These are phyloP conservation scores for Corythornis cristatus DNA, from an alignment of 2,113 vertebrate genomes.

Conservation along the genomic window DNA sequence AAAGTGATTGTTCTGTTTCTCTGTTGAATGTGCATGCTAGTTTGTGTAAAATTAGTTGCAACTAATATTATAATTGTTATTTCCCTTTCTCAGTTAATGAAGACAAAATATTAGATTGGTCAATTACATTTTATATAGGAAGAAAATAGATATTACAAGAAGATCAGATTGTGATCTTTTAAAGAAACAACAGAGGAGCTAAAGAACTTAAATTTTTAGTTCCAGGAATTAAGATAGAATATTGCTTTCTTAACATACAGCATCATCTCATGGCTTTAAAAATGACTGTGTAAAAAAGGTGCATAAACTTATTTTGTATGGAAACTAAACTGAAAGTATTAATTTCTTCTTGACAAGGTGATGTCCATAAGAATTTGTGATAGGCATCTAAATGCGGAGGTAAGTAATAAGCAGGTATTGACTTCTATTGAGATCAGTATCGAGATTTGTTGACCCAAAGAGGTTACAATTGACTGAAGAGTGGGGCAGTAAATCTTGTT, in stretches of 20 bases:
- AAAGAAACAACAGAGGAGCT: neutral
- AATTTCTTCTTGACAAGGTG: slow-evolving; percentile 40
- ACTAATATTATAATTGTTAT: neutral
- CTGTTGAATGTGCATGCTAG: neutral
- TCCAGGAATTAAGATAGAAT: neutral
- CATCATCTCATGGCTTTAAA: neutral
- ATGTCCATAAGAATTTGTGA: slow-evolving; percentile 70
- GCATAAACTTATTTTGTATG: neutral
- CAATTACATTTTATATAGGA: slow-evolving; percentile 8
- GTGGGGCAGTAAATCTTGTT: slow-evolving; percentile 79
- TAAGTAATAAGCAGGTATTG: slow-evolving; percentile 79
- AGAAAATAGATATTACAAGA: slow-evolving; percentile 6
- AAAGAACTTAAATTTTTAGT: neutral
- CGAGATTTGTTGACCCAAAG: slow-evolving; percentile 80
- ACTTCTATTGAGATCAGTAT: slow-evolving; percentile 76
- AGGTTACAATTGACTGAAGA: slow-evolving; percentile 81
- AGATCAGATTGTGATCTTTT: neutral
- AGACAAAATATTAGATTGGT: slow-evolving; percentile 15
- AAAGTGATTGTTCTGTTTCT: neutral
- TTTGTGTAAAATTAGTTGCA: neutral
- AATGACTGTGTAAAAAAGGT: neutral
- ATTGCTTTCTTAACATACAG: neutral
- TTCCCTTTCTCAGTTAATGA: neutral
- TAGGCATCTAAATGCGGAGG: slow-evolving; percentile 68
- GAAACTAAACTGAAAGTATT: slow-evolving; percentile 35